Evolutionary conservation across 2,888 invertebrate species (phyloP).

Genomic region (Thera obeliscata): DNA sequence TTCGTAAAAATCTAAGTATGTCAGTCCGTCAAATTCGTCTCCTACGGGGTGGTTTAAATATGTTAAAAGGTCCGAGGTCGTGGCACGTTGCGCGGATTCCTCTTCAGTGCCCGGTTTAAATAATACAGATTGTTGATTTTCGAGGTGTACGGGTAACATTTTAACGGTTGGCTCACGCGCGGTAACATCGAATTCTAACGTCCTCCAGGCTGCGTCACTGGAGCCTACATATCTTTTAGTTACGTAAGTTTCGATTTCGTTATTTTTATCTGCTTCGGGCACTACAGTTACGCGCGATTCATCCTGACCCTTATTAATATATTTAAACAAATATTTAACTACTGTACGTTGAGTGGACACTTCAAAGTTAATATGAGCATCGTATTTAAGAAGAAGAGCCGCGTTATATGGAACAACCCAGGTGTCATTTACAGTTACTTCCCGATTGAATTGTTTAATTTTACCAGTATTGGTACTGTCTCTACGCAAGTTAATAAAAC

Average conservation of each 20-base stretch:
- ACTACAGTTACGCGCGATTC: conserved; percentile 20
- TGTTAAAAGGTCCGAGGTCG: neutral
- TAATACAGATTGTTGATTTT: conserved; percentile 10
- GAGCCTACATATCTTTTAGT: conserved; percentile 19
- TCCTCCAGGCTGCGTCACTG: conserved; percentile 21
- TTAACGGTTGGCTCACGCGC: conserved; percentile 19
- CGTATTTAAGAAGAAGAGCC: neutral
- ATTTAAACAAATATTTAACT: neutral
- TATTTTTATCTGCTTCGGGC: neutral
- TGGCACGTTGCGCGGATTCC: neutral
- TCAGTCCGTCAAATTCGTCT: conserved; percentile 8
- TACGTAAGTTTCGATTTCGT: conserved; percentile 15
- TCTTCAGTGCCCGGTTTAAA: conserved; percentile 5
- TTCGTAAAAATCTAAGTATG: conserved; percentile 20
- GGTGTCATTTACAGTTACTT: too few relatives aligned
- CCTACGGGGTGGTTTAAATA: conserved; percentile 20
- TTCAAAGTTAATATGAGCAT: neutral
- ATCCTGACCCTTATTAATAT: neutral
- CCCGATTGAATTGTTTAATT: too few relatives aligned
- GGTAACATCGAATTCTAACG: conserved; percentile 17
- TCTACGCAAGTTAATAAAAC: too few relatives aligned
- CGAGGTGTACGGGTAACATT: conserved; percentile 9
- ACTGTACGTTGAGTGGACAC: neutral
- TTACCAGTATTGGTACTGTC: too few relatives aligned
- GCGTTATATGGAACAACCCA: neutral